Evolutionary conservation across 1,140 invertebrate genomes (phyloP), one percentile per base, ranked within the genome.

Genomic region (Drosophila takahashii): DNA sequence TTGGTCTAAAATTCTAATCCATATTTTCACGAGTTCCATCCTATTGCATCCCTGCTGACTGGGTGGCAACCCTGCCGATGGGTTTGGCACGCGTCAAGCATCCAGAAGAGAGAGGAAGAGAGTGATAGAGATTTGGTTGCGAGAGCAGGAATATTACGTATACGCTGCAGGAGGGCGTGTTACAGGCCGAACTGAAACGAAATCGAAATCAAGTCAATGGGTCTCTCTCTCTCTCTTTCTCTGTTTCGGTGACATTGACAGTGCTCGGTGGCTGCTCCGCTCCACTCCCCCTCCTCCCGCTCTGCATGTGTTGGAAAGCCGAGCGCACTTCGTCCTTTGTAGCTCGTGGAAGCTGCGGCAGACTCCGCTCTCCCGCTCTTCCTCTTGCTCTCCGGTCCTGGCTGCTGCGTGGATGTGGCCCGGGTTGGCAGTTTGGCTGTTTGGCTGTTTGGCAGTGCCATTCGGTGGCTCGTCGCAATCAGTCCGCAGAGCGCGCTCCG

Each of bases 381-480:
- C 32, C 39, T 51, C 57, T 36, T 57, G 47, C 26, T 18, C 27
- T 10, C 26, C 26, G 41, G 37, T 22, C 22, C 22, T 22, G 22
- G 22, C 22, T 13, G 45, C 45, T 48, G 7, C 3, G 9, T 22
- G 41, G 16, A 18, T 44, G 3, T 42, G 51, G 34, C 62, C 79
- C 65, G 64, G 74, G 70, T 67, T 75, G 79, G 58, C 83, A 86
- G 81, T 86, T n/a, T n/a, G n/a, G n/a, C n/a, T n/a, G n/a, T n/a
- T n/a, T n/a, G n/a, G n/a, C n/a, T n/a, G n/a, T n/a, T 67, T 75
- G 79, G 58, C 83, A 86, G 81, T 86, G 81, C 79, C 81, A 86
- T 77, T 76, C 80, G 83, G 81, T 83, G 85, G 83, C 81, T 86
- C 79, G 66, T 83, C 79, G 83, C 79, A 87, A 79, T 72, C 83